Percentiles rank a stretch among this genome's conserved stretches.
Conservation (phyloP, 2,888 invertebrate genomes). For the Rutpela maculata region DNA sequence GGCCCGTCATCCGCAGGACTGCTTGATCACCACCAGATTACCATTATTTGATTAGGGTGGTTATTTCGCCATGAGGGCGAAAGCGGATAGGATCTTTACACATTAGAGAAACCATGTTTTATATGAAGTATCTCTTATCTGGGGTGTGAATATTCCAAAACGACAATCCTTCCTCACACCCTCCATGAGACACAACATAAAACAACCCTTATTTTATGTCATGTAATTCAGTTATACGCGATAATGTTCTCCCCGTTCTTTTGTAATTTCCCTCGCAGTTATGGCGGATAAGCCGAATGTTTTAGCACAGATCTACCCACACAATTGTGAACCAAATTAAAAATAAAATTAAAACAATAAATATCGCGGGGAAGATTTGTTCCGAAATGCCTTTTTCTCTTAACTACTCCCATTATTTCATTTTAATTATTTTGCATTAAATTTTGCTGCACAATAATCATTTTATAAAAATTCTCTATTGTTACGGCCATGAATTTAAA, state of each 20-base stretch:
- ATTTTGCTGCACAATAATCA: constrained; percentile 6
- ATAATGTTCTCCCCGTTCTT: constrained; percentile 54
- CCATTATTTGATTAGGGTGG: constrained; percentile 60
- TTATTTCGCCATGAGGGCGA: constrained; percentile 46
- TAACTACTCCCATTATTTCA: constrained; percentile 27
- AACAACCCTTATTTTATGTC: constrained; percentile 56
- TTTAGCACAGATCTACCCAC: constrained; percentile 38
- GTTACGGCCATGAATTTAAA: not conserved
- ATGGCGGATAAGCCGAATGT: constrained; percentile 50
- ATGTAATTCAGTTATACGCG: constrained; percentile 55
- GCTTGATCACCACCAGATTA: constrained; percentile 54
- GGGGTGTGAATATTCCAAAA: constrained; percentile 49
- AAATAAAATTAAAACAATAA: constrained; percentile 56
- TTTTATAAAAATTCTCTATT: constrained; percentile 20
- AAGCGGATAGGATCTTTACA: constrained; percentile 55
- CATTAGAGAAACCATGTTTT: constrained; percentile 54
- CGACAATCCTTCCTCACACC: constrained; percentile 45
- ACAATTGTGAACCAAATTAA: constrained; percentile 52
- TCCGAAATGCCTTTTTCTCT: constrained; percentile 4
- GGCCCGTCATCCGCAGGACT: constrained; percentile 55
- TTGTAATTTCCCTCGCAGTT: constrained; percentile 52
- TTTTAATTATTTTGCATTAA: constrained; percentile 30
- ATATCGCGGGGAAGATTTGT: constrained; percentile 34
- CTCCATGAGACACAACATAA: constrained; percentile 42
- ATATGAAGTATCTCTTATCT: constrained; percentile 44